phyloP scores from a whole-genome alignment of 2,888 invertebrate genomes.

The Agapostemon virescens region DNA sequence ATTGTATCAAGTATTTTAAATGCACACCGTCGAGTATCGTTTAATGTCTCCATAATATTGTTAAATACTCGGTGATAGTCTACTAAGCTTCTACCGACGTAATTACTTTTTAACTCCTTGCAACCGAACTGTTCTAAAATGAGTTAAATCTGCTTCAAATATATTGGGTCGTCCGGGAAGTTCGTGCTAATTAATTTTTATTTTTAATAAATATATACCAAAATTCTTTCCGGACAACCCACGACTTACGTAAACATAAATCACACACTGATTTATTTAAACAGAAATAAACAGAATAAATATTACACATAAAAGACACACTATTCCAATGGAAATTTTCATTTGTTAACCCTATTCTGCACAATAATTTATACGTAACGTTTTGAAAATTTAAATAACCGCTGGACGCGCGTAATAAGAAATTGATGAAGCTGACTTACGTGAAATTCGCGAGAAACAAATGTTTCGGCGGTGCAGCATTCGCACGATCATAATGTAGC shows the following conservation, averaged over 20 bases:
- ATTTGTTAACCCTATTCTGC: background rate
- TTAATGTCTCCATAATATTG: background rate
- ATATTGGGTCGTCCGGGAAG: too few relatives aligned
- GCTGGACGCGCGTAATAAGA: background rate
- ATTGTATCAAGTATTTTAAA: background rate
- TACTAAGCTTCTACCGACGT: background rate
- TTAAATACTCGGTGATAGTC: background rate
- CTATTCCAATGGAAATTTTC: background rate
- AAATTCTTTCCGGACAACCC: too few relatives aligned
- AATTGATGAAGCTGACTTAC: slow-evolving; percentile 15
- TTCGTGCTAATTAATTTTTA: too few relatives aligned
- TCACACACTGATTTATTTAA: too few relatives aligned
- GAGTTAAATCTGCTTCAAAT: background rate
- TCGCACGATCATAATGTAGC: slow-evolving; percentile 7
- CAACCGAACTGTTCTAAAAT: background rate
- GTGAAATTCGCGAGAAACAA: slow-evolving; percentile 31
- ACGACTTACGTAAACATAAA: too few relatives aligned
- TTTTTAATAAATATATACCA: too few relatives aligned
- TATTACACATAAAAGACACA: too few relatives aligned
- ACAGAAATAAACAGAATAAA: too few relatives aligned
- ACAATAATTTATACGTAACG: background rate
- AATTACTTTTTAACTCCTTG: background rate
- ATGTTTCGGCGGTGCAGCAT: slow-evolving; percentile 1
- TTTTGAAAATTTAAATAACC: background rate
- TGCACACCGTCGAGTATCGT: background rate